Percentiles rank a stretch among this genome's conserved stretches.
phyloP scores from a whole-genome alignment of 2,888 invertebrate genomes.

The Drosophila mulleri region DNA sequence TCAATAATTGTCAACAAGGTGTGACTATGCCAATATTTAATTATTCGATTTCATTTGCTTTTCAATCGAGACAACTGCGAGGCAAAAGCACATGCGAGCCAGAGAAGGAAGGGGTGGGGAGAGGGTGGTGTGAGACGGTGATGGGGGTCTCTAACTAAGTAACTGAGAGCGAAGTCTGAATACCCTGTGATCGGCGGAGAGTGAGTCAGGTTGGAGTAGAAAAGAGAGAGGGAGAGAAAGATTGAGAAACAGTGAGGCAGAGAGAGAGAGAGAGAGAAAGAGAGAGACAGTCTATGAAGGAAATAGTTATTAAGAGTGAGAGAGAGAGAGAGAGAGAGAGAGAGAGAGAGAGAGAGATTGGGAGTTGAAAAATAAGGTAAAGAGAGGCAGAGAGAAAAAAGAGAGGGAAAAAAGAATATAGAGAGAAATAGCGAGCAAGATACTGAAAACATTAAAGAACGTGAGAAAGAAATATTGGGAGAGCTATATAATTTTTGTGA shows the following conservation, averaged over 20 bases:
- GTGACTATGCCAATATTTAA: slow-evolving; percentile 81
- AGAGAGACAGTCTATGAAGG: background rate
- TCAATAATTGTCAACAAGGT: slow-evolving; percentile 81
- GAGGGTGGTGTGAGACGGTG: background rate
- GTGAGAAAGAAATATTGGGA: background rate
- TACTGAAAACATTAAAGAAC: background rate
- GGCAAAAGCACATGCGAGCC: background rate
- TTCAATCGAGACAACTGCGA: slow-evolving; percentile 55
- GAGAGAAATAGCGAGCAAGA: background rate
- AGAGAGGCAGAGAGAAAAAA: too few relatives aligned
- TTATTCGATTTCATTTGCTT: slow-evolving; percentile 75
- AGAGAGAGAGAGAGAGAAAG: background rate
- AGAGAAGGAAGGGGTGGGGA: background rate
- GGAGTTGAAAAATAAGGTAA: too few relatives aligned
- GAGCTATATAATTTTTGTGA: too few relatives aligned
- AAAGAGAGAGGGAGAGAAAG: background rate
- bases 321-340: background rate
- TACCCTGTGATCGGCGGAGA: slow-evolving; percentile 25
- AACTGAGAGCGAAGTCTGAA: background rate
- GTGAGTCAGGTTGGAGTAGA: background rate
- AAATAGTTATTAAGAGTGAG: background rate
- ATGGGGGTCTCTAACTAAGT: background rate
- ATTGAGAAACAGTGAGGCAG: too few relatives aligned
- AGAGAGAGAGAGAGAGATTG: background rate
- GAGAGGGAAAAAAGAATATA: too few relatives aligned